These are phyloP conservation scores for Sebastes itinus DNA, from an alignment of 2,797 vertebrate species.

Conservation along the genomic window DNA sequence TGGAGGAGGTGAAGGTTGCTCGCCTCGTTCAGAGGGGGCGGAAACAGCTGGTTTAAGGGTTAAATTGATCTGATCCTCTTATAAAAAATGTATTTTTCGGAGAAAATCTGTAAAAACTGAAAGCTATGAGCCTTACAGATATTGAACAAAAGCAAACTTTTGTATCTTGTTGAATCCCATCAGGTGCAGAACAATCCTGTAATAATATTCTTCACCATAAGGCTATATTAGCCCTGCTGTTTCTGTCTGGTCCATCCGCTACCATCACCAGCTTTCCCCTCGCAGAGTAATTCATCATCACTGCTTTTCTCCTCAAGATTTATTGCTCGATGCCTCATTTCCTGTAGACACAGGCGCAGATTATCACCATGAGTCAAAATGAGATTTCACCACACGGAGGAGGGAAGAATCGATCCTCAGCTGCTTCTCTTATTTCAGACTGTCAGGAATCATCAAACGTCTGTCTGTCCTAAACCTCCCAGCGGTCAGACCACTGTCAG, in stretches of 20 bases:
- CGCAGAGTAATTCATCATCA: conserved; percentile 15
- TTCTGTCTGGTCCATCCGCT: neutral
- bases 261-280: conserved; percentile 5
- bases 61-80: neutral
- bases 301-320: conserved; percentile 4
- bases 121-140: neutral
- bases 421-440: neutral
- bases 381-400: conserved; percentile 12
- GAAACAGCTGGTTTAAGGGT: neutral
- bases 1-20: neutral
- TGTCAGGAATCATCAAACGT: neutral
- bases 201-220: neutral
- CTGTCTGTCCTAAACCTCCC: neutral
- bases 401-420: neutral
- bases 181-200: neutral
- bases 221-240: neutral
- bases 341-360: neutral
- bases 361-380: conserved; percentile 1
- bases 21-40: neutral
- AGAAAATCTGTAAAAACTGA: neutral
- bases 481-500: neutral
- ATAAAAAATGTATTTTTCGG: neutral
- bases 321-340: conserved; percentile 30
- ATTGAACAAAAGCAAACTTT: neutral
- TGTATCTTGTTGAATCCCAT: neutral